These are phyloP conservation scores for Gadopsis bispinosus DNA, from an alignment of 2,797 vertebrate species.

Conservation along the genomic window DNA sequence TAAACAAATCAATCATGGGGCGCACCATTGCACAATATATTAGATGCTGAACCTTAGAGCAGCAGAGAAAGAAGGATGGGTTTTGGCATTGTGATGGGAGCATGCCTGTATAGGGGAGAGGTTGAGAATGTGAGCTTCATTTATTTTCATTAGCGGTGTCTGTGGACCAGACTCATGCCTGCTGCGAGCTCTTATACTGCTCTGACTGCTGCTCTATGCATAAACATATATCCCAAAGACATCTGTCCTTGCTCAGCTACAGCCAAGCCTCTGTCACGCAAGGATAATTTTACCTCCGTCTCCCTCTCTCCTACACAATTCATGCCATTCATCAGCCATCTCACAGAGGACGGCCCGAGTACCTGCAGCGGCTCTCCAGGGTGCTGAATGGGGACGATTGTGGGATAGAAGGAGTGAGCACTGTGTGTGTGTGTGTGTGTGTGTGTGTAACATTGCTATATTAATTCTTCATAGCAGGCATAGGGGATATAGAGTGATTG, in stretches of 20 bases:
- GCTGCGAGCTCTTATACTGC: constrained; percentile 65
- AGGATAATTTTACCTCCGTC: constrained; percentile 65
- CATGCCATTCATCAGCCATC: constrained; percentile 75
- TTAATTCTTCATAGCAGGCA: constrained; percentile 72
- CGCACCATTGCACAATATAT: constrained; percentile 42
- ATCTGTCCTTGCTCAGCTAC: constrained; percentile 67
- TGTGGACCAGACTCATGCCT: constrained; percentile 66
- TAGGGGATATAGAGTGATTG: constrained; percentile 69
- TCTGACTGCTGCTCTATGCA: constrained; percentile 67
- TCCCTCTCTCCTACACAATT: constrained; percentile 58
- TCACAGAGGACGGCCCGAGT: constrained; percentile 73
- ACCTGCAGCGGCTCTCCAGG: constrained; percentile 87
- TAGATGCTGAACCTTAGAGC: constrained; percentile 33
- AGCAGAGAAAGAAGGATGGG: constrained; percentile 50
- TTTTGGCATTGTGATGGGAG: constrained; percentile 59
- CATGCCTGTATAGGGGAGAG: constrained; percentile 53
- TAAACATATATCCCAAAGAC: constrained; percentile 74
- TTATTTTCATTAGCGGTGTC: constrained; percentile 82
- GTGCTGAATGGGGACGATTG: constrained; percentile 83
- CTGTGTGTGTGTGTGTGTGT: no score
- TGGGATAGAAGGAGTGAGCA: constrained; percentile 61
- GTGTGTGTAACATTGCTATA: constrained; percentile 54
- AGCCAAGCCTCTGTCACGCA: constrained; percentile 67
- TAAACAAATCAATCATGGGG: constrained; percentile 43
- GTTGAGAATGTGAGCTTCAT: constrained; percentile 70